Evolutionary conservation across 2,113 vertebrate species (phyloP), one percentile per base, ranked within the genome.

Genomic region (Pomatorhinus ruficollis): DNA sequence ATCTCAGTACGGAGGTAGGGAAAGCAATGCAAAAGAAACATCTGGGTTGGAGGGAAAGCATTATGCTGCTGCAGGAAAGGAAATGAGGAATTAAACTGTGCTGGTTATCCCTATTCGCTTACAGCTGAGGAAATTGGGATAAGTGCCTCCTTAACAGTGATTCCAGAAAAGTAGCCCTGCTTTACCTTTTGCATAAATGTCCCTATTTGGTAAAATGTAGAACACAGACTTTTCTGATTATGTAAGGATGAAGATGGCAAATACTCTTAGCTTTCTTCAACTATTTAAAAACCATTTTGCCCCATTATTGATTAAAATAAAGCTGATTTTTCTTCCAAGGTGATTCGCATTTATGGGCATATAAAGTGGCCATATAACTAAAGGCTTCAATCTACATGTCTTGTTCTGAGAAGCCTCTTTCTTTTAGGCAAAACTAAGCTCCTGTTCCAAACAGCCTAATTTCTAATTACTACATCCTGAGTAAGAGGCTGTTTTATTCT

Each of bases 1-100:
- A 15, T 37, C 6, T 53, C 24, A 31, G 10, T 69, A 49, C 15
- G 30, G 25, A 74, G 15, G 13, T 19, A 63, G 12, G 11, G 33
- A 66, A 87, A 10, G 8, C 6, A 66, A 23, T 84, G 21, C 2
- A 31, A 56, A 88, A 85, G 4, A 59, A 66, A 45, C 0, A 0
- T 8, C 68, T 63, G 12, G 5, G 7, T 66, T 24, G 3, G 2
- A 69, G 7, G 7, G 12, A 25, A 71, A 78, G 37, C 7, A 0
- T 2, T 12, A 11, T 21, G 25, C 0, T 3, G 12, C 63, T 82
- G 3, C 5, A 87, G 76, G 40, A 90, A 60, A 87, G 11, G 6
- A 75, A 82, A 52, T 21, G 12, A 1, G 7, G 25, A 66, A 35
- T 54, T 66, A 59, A 45, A 21, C 4, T 30, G 2, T 31, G n/a